Percentiles rank a stretch among this genome's conserved stretches.
These are phyloP conservation scores for Hartigia nigra DNA, from an alignment of 2,888 invertebrate genomes.

Conservation along the genomic window DNA sequence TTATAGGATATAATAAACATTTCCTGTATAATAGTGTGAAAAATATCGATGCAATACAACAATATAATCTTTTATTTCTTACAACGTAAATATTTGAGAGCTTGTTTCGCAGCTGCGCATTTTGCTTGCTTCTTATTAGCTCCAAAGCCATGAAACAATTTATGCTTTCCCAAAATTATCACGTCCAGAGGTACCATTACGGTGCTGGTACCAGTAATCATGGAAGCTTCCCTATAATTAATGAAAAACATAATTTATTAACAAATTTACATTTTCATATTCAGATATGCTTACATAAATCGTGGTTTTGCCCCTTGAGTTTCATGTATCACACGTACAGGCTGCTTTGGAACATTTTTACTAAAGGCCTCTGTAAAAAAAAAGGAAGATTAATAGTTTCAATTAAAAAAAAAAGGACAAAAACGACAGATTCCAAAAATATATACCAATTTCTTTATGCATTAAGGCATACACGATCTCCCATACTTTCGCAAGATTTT, in stretches of 20 bases:
- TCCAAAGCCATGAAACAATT: slow-evolving; percentile 78
- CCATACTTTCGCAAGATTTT: slow-evolving; percentile 82
- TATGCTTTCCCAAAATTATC: slow-evolving; percentile 70
- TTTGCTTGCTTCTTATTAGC: slow-evolving; percentile 78
- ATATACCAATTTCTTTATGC: slow-evolving; percentile 80
- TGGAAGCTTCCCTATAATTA: slow-evolving; percentile 44
- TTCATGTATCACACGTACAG: slow-evolving; percentile 88
- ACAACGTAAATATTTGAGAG: slow-evolving; percentile 66
- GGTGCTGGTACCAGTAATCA: slow-evolving; percentile 38
- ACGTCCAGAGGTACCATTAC: slow-evolving; percentile 75
- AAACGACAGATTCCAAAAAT: background rate
- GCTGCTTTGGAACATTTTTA: slow-evolving; percentile 86
- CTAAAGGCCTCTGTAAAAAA: slow-evolving; percentile 76
- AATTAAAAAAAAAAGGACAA: background rate
- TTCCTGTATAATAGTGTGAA: background rate
- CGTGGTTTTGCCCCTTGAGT: slow-evolving; percentile 79
- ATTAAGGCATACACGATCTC: slow-evolving; percentile 84
- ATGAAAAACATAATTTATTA: slow-evolving; percentile 14
- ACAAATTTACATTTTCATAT: background rate
- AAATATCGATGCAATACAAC: background rate
- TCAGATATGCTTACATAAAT: slow-evolving; percentile 74
- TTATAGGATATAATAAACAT: background rate
- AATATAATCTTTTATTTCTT: slow-evolving; percentile 27
- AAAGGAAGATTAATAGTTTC: background rate
- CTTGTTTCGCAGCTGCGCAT: slow-evolving; percentile 83